These are phyloP conservation scores for Nasonia oneida DNA, from an alignment of 2,888 invertebrate species.

Conservation along the genomic window DNA sequence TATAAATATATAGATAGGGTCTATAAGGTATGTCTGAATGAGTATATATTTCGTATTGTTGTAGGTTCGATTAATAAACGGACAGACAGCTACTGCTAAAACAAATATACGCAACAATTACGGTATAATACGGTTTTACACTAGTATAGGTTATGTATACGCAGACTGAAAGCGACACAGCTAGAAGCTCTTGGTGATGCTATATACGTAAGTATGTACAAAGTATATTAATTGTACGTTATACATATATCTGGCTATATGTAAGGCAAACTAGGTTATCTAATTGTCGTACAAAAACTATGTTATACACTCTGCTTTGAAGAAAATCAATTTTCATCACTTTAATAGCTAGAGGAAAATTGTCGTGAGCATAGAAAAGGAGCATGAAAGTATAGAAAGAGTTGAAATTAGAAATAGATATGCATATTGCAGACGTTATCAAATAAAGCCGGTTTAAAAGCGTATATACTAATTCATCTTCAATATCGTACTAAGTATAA, in stretches of 20 bases:
- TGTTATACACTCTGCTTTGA: conserved; percentile 10
- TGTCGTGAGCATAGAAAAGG: neutral
- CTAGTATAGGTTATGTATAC: conserved; percentile 69
- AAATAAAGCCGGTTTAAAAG: neutral
- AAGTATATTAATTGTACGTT: conserved; percentile 33
- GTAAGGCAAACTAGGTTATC: neutral
- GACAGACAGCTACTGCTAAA: conserved; percentile 75
- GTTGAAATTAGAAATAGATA: neutral
- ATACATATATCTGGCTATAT: conserved; percentile 5
- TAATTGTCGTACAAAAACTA: conserved; percentile 12
- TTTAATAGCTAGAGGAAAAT: conserved; percentile 39
- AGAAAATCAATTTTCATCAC: conserved; percentile 5
- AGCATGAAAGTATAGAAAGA: neutral
- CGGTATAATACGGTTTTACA: conserved; percentile 66
- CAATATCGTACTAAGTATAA: neutral
- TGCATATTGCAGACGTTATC: neutral
- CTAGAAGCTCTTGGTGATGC: conserved; percentile 74
- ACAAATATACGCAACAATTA: conserved; percentile 69
- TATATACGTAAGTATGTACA: conserved; percentile 66
- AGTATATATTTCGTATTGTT: conserved; percentile 65
- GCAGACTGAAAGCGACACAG: conserved; percentile 77
- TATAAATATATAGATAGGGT: neutral
- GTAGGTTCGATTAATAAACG: conserved; percentile 64
- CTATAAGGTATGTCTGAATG: conserved; percentile 49
- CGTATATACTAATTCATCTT: neutral